Evolutionary conservation across 2,888 invertebrate genomes (phyloP), one percentile per base, ranked within the genome.

Genomic region (Ceramica pisi): DNA sequence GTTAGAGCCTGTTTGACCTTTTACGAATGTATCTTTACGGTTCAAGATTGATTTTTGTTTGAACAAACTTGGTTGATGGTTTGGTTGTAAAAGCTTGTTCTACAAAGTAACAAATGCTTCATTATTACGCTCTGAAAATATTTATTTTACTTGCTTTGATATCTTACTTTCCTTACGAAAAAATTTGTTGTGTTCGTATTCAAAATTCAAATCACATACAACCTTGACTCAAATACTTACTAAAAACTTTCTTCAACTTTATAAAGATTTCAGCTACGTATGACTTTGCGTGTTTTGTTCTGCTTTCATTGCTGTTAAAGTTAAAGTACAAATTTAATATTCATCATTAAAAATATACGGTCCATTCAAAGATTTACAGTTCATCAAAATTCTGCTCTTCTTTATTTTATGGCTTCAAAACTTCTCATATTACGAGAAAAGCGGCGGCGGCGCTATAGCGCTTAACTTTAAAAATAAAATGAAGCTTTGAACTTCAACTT

Each of bases 401-500:
- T 62, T 66, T 63, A 57, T 60, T 70, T 70, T 44, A 65, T 70
- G 61, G 66, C 62, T 61, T 38, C 26, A 62, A 67, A 83, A 79
- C 79, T 78, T 81, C 59, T 75, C 60, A 61, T 82, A 83, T 82
- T 69, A 82, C 55, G 66, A 68, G 68, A 72, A 64, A 68, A 68
- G 59, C 41, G 50, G 53, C 26, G 44, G n/a, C 55, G 31, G 41
- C 56, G 64, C 51, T 72, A 65, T 67, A 61, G 70, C 62, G 72
- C 72, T 83, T 72, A 71, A 75, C 80, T 79, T 71, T 78, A 59
- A 79, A 80, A 85, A 82, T 86, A 76, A 85, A 83, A 83, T 83
- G 73, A 83, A 72, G 80, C 67, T 81, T 82, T 67, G 67, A 83
- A 85, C 77, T 83, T 87, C 74, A 82, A 85, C 75, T 83, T 83